A percentile compares a stretch with the other conserved stretches of the same genome.
phyloP scores from a whole-genome alignment of 2,888 invertebrate genomes.

The Notocelia uddmanniana region DNA sequence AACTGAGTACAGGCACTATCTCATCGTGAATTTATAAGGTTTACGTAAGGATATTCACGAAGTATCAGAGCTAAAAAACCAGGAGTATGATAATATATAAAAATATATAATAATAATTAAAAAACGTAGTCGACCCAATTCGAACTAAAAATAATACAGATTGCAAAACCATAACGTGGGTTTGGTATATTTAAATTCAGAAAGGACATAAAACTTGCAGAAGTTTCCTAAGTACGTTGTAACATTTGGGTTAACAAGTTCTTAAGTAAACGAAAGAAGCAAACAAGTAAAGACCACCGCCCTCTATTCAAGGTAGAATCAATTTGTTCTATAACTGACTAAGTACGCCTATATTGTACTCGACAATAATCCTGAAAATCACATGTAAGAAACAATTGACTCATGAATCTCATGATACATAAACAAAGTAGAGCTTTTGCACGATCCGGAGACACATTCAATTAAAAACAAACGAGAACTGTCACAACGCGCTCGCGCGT shows the following conservation, averaged over 20 bases:
- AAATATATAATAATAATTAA: too few relatives aligned
- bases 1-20: neutral
- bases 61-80: too few relatives aligned
- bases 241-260: neutral
- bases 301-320: conserved; percentile 30
- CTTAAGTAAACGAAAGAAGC: conserved; percentile 27
- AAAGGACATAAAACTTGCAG: neutral
- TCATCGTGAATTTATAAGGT: too few relatives aligned
- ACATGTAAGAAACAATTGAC: neutral
- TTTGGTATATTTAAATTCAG: too few relatives aligned
- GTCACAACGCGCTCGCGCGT: conserved; percentile 15
- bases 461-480: conserved; percentile 7
- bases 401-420: neutral
- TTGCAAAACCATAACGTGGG: neutral
- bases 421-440: conserved; percentile 23
- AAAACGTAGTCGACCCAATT: too few relatives aligned
- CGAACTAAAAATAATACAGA: too few relatives aligned
- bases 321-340: conserved; percentile 21
- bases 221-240: neutral
- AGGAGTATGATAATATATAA: too few relatives aligned
- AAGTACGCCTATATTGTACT: conserved; percentile 15
- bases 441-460: conserved; percentile 5
- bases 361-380: neutral
- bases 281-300: conserved; percentile 17
- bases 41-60: too few relatives aligned